These are phyloP conservation scores for Lamellibrachia satsuma DNA, from an alignment of 2,888 invertebrate species.

Conservation along the genomic window DNA sequence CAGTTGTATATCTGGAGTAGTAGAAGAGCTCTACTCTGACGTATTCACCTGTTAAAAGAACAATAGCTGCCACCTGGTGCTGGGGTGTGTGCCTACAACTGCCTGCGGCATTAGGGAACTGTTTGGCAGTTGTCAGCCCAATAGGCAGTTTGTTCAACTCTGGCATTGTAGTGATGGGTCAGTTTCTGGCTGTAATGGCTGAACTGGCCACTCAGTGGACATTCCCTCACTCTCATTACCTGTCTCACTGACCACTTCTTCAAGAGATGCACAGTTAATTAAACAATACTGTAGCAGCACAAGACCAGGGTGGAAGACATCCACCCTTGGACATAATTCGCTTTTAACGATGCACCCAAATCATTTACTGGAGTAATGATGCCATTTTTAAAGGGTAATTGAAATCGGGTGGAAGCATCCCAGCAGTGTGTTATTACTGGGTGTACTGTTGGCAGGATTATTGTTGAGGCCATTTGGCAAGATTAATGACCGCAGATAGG, in stretches of 20 bases:
- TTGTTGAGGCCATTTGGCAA: not conserved
- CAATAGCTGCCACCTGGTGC: not conserved
- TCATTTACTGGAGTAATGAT: not conserved
- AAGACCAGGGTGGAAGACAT: not conserved
- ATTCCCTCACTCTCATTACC: constrained; percentile 11
- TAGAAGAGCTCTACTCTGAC: not conserved
- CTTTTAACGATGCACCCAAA: constrained; percentile 6
- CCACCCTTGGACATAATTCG: not conserved
- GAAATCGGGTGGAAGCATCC: not conserved
- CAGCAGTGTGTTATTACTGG: not conserved
- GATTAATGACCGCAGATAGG: not conserved
- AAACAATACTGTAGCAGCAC: not conserved
- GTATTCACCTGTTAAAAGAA: not conserved
- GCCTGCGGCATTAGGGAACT: constrained; percentile 6
- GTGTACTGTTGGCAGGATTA: not conserved
- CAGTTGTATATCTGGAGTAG: not conserved
- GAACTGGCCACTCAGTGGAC: not conserved
- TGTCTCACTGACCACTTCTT: constrained; percentile 6
- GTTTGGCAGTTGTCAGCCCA: not conserved
- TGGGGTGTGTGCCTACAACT: not conserved
- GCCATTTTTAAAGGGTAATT: constrained; percentile 13
- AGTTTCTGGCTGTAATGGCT: constrained; percentile 2
- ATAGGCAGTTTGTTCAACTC: not conserved
- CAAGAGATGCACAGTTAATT: not conserved
- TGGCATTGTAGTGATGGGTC: not conserved